A percentile compares a stretch with the other conserved stretches of the same genome.
phyloP scores from a whole-genome alignment of 2,113 vertebrate genomes.

The Nanorana parkeri region DNA sequence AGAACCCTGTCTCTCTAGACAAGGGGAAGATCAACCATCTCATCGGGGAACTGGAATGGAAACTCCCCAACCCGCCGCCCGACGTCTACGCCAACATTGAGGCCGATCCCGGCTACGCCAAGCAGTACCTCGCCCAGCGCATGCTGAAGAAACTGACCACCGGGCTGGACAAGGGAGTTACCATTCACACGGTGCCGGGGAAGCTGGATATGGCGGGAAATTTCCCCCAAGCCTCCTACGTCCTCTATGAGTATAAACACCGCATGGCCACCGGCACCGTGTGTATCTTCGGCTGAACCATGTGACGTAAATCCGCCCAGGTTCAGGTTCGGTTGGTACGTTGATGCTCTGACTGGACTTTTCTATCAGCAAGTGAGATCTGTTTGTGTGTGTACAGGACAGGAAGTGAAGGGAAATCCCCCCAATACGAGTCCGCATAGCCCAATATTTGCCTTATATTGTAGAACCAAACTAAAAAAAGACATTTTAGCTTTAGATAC shows the following conservation, averaged over 20 bases:
- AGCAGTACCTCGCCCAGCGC: constrained; percentile 69
- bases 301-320: too few species aligned
- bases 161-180: constrained; percentile 67
- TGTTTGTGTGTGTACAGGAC: too few species aligned
- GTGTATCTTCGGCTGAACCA: constrained; percentile 70
- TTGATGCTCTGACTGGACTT: too few species aligned
- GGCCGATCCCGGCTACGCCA: constrained; percentile 70
- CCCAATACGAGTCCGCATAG: too few species aligned
- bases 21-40: constrained; percentile 72
- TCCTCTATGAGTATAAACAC: constrained; percentile 75
- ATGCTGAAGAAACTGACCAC: constrained; percentile 74
- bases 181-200: constrained; percentile 72
- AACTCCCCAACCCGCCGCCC: constrained; percentile 74
- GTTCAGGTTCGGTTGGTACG: too few species aligned
- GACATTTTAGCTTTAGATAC: too few species aligned
- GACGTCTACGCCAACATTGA: constrained; percentile 75
- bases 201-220: constrained; percentile 72
- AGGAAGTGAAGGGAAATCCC: too few species aligned
- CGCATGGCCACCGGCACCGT: constrained; percentile 73
- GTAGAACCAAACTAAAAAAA: too few species aligned
- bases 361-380: too few species aligned
- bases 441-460: too few species aligned
- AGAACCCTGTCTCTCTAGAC: constrained; percentile 69
- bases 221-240: constrained; percentile 71
- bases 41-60: constrained; percentile 76